A percentile compares a stretch with the other conserved stretches of the same genome.
Conservation (phyloP, 2,113 vertebrate genomes). For the Pipa parva region DNA sequence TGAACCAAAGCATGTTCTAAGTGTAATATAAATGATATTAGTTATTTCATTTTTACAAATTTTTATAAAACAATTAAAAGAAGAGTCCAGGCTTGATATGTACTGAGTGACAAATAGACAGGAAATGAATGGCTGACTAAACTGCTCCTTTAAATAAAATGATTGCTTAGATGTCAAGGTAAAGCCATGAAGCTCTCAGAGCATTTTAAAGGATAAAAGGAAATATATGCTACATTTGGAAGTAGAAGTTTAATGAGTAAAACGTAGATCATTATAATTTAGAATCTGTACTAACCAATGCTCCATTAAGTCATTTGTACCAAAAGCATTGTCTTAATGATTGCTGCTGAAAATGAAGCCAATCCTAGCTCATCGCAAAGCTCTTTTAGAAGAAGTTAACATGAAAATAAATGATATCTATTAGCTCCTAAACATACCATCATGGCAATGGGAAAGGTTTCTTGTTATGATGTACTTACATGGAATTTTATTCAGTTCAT, state of each 20-base stretch:
- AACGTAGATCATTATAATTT: background rate
- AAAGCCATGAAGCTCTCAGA: too few relatives aligned
- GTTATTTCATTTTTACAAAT: too few relatives aligned
- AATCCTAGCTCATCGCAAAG: slow-evolving; percentile 3
- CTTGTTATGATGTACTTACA: slow-evolving; percentile 69
- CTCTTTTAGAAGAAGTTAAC: slow-evolving; percentile 16
- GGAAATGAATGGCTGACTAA: too few relatives aligned
- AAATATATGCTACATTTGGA: background rate
- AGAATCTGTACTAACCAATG: slow-evolving; percentile 15
- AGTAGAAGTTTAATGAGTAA: background rate
- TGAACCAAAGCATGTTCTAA: too few relatives aligned
- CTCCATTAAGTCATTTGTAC: slow-evolving; percentile 4
- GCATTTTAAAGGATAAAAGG: background rate
- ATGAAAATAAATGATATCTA: slow-evolving; percentile 21
- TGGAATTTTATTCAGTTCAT: slow-evolving; percentile 95
- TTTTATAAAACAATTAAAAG: too few relatives aligned
- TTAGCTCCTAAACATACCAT: slow-evolving; percentile 5
- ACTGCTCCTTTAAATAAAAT: too few relatives aligned
- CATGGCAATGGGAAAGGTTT: background rate
- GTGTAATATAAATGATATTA: too few relatives aligned
- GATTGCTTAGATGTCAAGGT: too few relatives aligned
- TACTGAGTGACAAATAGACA: too few relatives aligned
- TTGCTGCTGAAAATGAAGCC: background rate
- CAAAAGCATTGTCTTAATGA: background rate
- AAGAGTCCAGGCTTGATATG: too few relatives aligned